Evolutionary conservation across 2,888 invertebrate species (phyloP), one percentile per base, ranked within the genome.

Genomic region (Chloroclysta siterata): DNA sequence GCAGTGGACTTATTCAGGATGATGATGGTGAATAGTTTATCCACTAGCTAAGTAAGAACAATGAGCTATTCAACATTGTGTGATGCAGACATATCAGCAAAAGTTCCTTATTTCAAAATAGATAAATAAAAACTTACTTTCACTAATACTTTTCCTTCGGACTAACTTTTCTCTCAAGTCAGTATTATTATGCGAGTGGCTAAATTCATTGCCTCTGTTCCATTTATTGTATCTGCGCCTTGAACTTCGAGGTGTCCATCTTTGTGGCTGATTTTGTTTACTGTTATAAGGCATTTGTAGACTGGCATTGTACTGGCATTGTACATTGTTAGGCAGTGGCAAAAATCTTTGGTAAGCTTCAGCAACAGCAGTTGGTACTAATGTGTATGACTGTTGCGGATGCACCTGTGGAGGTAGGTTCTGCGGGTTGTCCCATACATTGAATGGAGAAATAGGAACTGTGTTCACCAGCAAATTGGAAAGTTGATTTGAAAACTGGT

Each of bases 151-250:
- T 65, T 67, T 73, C 64, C 69, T 78, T 36, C 69, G 71, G 51
- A 53, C 63, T 46, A 84, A 62, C 62, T 69, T 75, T 55, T 71
- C 69, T 22, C 84, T 74, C 55, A 83, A 71, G 70, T 84, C 84
- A 50, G 70, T 2, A 36, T 51, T 71, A 13, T 53, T 48, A 33
- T 36, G 1, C n/a, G 7, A 36, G 46, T 44, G 15, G 10, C 4
- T 4, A 8, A 2, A 3, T n/a, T 51, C 14, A n/a, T 33, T 41
- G 2, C 15, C 41, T 29, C 29, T 55, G 6, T 5, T 4, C 55
- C 60, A 42, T 0, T 51, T 39, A n/a, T 46, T 59, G 1, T 36
- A 29, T 10, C 41, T n/a, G 17, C n/a, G 13, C 17, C 6, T 33
- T 46, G 15, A 6, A 36, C 11, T 51, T 51, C 22, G 44, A 28